A percentile compares a stretch with the other conserved stretches of the same genome.
Evolutionary conservation across 2,113 vertebrate species (phyloP).

Genomic region (Triplophysa tibetana): DNA sequence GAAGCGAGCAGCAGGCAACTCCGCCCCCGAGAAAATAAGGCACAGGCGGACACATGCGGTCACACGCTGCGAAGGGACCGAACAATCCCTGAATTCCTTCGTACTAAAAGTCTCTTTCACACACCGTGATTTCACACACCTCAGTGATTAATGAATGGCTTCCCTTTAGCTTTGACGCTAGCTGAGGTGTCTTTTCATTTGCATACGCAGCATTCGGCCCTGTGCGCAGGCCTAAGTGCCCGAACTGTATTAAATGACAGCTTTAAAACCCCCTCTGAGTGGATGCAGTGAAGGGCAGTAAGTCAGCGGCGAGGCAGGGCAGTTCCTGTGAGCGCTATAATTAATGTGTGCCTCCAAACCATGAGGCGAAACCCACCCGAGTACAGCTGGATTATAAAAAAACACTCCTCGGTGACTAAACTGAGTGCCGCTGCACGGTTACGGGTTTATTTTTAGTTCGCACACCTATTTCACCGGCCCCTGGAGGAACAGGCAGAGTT

Average conservation of each 20-base stretch:
- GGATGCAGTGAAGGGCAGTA: conserved; percentile 63
- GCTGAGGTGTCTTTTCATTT: conserved; percentile 51
- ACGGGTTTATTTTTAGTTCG: conserved; percentile 54
- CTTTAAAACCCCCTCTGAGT: conserved; percentile 61
- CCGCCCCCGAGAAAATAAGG: conserved; percentile 70
- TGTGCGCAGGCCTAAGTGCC: conserved; percentile 67
- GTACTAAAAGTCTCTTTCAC: conserved; percentile 73
- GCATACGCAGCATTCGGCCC: conserved; percentile 42
- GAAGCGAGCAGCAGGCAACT: conserved; percentile 72
- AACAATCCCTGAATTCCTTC: conserved; percentile 71
- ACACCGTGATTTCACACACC: conserved; percentile 72
- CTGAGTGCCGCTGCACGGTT: conserved; percentile 36
- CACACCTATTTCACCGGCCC: conserved; percentile 36
- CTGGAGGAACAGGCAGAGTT: conserved; percentile 15
- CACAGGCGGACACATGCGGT: conserved; percentile 39
- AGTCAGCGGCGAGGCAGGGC: conserved; percentile 59
- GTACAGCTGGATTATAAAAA: conserved; percentile 55
- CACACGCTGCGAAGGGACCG: conserved; percentile 4
- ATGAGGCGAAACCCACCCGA: conserved; percentile 56
- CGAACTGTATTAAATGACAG: conserved; percentile 73
- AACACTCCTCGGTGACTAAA: conserved; percentile 50
- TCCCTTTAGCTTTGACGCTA: conserved; percentile 23
- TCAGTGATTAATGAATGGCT: conserved; percentile 77
- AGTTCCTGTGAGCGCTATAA: conserved; percentile 67
- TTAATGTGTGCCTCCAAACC: conserved; percentile 72